Conservation (phyloP, 2,113 vertebrate species). For the Amphiprion percula region DNA sequence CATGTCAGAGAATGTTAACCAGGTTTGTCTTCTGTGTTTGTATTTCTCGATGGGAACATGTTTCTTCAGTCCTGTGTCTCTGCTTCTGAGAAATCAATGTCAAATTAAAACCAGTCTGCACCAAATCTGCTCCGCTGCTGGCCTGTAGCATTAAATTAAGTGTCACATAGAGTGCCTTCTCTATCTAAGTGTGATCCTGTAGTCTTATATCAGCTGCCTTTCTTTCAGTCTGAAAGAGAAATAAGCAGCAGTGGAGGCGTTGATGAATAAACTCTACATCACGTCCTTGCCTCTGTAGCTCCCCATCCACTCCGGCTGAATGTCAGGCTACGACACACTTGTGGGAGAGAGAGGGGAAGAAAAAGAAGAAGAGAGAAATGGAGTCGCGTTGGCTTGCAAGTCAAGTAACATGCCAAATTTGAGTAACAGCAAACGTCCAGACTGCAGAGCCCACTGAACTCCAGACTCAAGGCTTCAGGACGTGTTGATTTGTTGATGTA, state of each 20-base stretch:
- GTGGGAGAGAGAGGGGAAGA: neutral
- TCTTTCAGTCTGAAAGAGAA: conserved; percentile 21
- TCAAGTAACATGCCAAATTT: conserved; percentile 28
- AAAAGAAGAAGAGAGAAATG: neutral
- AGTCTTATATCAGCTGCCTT: conserved; percentile 51
- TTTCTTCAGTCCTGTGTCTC: neutral
- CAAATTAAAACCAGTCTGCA: conserved; percentile 17
- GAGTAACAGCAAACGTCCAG: conserved; percentile 36
- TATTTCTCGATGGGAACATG: neutral
- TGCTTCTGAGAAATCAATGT: neutral
- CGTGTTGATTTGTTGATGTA: conserved; percentile 49
- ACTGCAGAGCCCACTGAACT: conserved; percentile 40
- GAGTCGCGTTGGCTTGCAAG: conserved; percentile 21
- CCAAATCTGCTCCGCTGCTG: neutral
- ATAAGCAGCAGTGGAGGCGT: conserved; percentile 39
- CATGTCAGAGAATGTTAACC: neutral
- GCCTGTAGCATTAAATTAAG: conserved; percentile 32
- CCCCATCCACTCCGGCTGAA: conserved; percentile 35
- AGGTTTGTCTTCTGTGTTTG: neutral
- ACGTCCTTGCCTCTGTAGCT: conserved; percentile 24
- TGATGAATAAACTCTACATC: conserved; percentile 44
- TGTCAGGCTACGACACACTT: conserved; percentile 13
- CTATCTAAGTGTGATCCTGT: conserved; percentile 15
- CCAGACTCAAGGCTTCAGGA: conserved; percentile 26
- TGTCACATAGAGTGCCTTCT: conserved; percentile 10